Evolutionary conservation across 2,113 vertebrate genomes (phyloP).

Genomic region (Pomatostomus ruficeps): DNA sequence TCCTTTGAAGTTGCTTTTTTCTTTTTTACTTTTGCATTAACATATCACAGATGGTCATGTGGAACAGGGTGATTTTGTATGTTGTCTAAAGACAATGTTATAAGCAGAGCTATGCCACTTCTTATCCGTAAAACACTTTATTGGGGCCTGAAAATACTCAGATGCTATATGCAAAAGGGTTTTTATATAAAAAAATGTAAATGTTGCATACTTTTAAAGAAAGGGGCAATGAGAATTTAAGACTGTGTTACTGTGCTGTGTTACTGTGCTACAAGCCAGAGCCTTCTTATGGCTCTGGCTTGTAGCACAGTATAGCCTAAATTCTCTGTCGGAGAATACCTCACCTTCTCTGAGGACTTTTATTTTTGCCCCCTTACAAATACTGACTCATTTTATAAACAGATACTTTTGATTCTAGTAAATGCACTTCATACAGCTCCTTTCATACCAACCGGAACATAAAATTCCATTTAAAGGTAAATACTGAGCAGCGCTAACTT

Average conservation of each 20-base stretch:
- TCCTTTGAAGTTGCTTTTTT: neutral
- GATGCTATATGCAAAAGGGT: neutral
- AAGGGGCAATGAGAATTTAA: too few relatives aligned
- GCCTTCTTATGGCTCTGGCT: neutral
- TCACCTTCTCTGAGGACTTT: constrained; percentile 27
- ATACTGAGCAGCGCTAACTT: neutral
- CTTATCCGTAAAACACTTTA: neutral
- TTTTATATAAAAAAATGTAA: neutral
- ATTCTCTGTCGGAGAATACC: constrained; percentile 5
- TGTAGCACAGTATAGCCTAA: constrained; percentile 1
- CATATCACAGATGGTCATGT: neutral
- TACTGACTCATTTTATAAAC: constrained; percentile 14
- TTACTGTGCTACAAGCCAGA: too few relatives aligned
- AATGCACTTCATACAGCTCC: neutral
- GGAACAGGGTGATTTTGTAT: neutral
- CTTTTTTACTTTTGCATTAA: neutral
- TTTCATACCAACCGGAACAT: neutral
- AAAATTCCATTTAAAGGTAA: neutral
- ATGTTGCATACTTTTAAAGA: neutral
- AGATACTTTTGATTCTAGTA: constrained; percentile 31
- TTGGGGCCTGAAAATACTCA: neutral
- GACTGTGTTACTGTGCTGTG: too few relatives aligned
- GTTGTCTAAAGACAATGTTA: neutral
- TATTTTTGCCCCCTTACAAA: constrained; percentile 50
- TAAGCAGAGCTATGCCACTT: neutral